A percentile compares a stretch with the other conserved stretches of the same genome.
Evolutionary conservation across 2,888 invertebrate genomes (phyloP).

Genomic region (Rotaria socialis): DNA sequence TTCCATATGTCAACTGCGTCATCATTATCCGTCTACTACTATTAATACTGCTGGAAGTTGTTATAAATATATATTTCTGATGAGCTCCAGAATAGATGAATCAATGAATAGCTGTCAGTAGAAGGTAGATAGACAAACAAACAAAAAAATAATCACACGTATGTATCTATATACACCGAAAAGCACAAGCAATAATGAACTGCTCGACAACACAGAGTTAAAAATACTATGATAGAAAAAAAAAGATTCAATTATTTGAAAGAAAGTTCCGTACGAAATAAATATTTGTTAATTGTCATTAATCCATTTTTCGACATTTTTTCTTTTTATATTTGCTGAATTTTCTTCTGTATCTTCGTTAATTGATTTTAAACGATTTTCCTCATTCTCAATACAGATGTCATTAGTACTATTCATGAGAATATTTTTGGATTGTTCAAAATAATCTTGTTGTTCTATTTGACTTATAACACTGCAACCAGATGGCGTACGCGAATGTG

Average conservation of each 20-base stretch:
- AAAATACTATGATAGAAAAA: not conserved
- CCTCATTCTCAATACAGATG: not conserved
- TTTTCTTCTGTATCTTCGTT: not conserved
- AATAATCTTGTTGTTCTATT: constrained; percentile 40
- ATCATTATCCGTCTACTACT: not conserved
- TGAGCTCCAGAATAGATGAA: not conserved
- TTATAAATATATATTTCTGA: not conserved
- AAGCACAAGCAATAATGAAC: not conserved
- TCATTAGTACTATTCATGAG: not conserved
- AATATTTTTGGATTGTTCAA: not conserved
- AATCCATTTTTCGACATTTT: not conserved
- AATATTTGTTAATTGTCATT: not conserved
- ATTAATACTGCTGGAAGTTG: not conserved
- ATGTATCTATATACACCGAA: not conserved
- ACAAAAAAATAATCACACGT: not conserved
- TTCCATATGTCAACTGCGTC: not conserved
- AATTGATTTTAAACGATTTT: not conserved
- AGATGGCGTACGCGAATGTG: constrained; percentile 44
- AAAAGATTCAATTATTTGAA: not conserved
- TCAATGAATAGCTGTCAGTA: not conserved
- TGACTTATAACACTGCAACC: constrained; percentile 39
- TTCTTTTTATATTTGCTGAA: not conserved
- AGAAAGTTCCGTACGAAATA: not conserved
- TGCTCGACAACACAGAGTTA: not conserved
- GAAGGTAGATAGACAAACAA: not conserved